These are phyloP conservation scores for Gymnothorax javanicus DNA, from an alignment of 2,797 vertebrate species.

Conservation along the genomic window DNA sequence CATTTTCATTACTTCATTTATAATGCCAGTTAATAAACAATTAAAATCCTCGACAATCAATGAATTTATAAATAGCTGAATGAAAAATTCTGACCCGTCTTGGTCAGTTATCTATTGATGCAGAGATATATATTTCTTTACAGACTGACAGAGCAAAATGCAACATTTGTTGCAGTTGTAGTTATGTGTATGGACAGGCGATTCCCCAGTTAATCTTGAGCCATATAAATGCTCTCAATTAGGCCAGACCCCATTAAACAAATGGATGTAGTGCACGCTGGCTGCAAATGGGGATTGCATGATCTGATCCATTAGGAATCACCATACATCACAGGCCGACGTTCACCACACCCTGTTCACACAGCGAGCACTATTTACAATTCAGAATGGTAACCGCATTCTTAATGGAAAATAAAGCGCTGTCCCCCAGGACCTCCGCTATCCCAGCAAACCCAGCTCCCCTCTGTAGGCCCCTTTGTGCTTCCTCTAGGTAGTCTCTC, in stretches of 20 bases:
- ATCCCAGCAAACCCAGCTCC: slow-evolving; percentile 66
- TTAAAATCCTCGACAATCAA: neutral
- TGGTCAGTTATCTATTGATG: neutral
- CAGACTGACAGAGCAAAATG: too few relatives aligned
- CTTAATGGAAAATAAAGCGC: slow-evolving; percentile 72
- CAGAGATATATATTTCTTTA: neutral
- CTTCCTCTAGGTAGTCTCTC: slow-evolving; percentile 39
- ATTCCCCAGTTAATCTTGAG: slow-evolving; percentile 67
- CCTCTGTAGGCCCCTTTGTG: slow-evolving; percentile 59
- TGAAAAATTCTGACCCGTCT: neutral
- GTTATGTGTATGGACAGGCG: slow-evolving; percentile 50
- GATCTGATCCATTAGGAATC: slow-evolving; percentile 25
- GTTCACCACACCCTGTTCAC: slow-evolving; percentile 19
- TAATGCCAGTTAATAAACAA: neutral
- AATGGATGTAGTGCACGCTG: slow-evolving; percentile 53
- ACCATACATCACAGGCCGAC: slow-evolving; percentile 5
- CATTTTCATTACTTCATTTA: neutral
- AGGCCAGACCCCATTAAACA: slow-evolving; percentile 62
- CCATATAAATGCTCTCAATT: slow-evolving; percentile 66
- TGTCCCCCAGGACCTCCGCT: slow-evolving; percentile 63
- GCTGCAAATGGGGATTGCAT: slow-evolving; percentile 30
- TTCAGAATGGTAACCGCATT: slow-evolving; percentile 56
- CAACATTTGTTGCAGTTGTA: neutral
- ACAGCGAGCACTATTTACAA: neutral
- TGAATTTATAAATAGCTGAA: neutral